Evolutionary conservation across 23 tunicate genomes (phyloP), one percentile per base, ranked within the genome.

Genomic region (Diplosoma virens): DNA sequence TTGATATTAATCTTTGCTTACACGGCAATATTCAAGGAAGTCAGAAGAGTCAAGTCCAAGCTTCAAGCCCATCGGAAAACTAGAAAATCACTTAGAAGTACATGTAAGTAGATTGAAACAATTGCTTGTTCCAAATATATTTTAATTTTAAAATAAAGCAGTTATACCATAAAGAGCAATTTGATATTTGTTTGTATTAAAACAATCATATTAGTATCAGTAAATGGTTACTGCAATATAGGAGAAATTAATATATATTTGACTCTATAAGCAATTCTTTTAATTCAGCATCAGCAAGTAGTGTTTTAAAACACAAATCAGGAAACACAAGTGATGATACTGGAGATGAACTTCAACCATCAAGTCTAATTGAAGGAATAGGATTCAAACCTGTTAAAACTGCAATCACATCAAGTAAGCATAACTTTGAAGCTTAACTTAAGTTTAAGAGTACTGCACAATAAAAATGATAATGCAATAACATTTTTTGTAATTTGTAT

Each of bases 301-400:
- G 74, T 26, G 21, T 26, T 5, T 11, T 36, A 5, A 16, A 52
- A 37, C 23, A 67, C 27, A 67, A 37, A 67, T 28, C 69, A 3
- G 86, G 86, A 46, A 71, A 71, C 73, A 82, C 87, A n/a, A 82
- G 87, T 30, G 87, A 82, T 22, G 87, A 82, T 33, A 82, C 87
- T 0, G 87, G 72, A 30, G 80, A 82, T 63, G 87, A 82, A 61
- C 30, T 73, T 7, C 59, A 47, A 47, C 81, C 81, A 20, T 82
- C 87, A 32, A 82, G 87, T 74, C 41, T 73, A 25, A 65, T 82
- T 16, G 87, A 82, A 61, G 81, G 80, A 25, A 34, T 59, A 22
- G 37, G 33, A 21, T 82, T 82, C 26, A 64, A 65, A 33, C 87
- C 81, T 22, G 67, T 64, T 0, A 37, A 23, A 7, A 25, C 3